Base-by-base conservation (phyloP, 2,113 vertebrate species). In the Micronycteris hirsuta region DNA sequence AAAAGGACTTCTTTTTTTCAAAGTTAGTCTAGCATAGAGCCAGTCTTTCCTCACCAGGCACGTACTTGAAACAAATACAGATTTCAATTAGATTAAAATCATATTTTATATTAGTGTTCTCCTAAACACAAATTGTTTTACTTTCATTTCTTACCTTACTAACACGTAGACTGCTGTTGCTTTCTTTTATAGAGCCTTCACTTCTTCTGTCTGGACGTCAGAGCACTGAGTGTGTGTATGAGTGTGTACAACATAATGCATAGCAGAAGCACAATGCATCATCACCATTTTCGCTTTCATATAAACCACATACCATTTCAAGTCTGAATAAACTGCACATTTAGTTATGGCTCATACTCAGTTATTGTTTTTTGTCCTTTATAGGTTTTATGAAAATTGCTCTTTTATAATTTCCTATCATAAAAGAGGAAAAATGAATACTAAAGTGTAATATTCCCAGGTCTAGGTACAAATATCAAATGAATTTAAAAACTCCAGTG, bases 11-110 rank as follows among this genome's bases (percentile, higher is more conserved):
- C 43, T 88, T 52, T 36, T 58, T 61, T 61, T 68, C 31, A 45
- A 52, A 58, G 31, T 7, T 61, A 19, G 3, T 78, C 31, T 56
- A 49, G 71, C 70, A 54, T n/a, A 63, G 4, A 89, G 14, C 63
- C 6, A 54, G 14, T 83, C 15, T 78, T 19, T 91, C 54, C 36
- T 94, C 68, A 71, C 47, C 33, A 47, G 49, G 47, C 11, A 28
- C 80, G 49, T 83, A 28, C 58, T 86, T 71, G n/a, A 56, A 95
- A 45, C 36, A 97, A 87, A 87, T 68, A 49, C 5, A 86, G 9
- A 78, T 96, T 89, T 91, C 45, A 93, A 31, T 70, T 65, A 24
- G 19, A 36, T 94, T 38, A 94, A 95, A 47, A 81, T 84, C 20
- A 41, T 68, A 80, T 68, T 84, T 68, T 74, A 77, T 45, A 54